Base-by-base conservation (phyloP, 2,113 vertebrate genomes). In the Trogon melanurus region DNA sequence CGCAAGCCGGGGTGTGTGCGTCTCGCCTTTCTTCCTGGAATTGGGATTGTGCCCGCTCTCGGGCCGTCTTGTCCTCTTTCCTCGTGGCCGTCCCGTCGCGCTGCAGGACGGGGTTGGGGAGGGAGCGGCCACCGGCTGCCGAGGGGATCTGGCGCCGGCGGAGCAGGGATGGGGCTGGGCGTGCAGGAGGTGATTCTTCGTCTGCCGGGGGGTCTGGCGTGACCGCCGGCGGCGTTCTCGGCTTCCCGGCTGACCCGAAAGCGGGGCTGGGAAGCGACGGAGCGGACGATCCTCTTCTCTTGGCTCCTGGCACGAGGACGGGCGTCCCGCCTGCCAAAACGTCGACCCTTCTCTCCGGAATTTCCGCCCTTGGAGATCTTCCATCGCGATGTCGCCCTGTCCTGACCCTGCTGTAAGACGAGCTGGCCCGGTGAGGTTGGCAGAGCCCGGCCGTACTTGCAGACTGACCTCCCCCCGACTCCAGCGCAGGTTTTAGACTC, bases 161-260 rank as follows among this genome's bases (percentile, higher is more conserved):
- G 38, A 64, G 71, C 58, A 32, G 71, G 50, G 56, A 5, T 7
- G 22, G 27, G 54, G 19, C 32, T 32, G 60, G 41, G 13, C 10
- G 15, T 14, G 57, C 10, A 67, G 26, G 0, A 22, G 54, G 48
- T 16, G 41, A 18, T 30, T 54, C 64, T 45, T 71, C 22, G 1
- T 38, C 69, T 1, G 2, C 16, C 18, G 38, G 62, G n/a, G 15
- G 16, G 21, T 79, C 47, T 65, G 5, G 1, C 11, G 0, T 27
- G 25, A 20, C 30, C 5, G 0, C 12, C 9, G 9, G 12, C 1
- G 34, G 27, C 13, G 34, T n/a, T 27, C 32, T 41, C 2, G 0
- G 48, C 34, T 53, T 57, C 58, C 26, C 36, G 21, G 17, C 69
- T 32, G 10, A 32, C 8, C 53, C 7, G 0, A 18, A 30, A 44